Base-by-base conservation (phyloP, 2,113 vertebrate genomes). In the Ranitomeya imitator region DNA sequence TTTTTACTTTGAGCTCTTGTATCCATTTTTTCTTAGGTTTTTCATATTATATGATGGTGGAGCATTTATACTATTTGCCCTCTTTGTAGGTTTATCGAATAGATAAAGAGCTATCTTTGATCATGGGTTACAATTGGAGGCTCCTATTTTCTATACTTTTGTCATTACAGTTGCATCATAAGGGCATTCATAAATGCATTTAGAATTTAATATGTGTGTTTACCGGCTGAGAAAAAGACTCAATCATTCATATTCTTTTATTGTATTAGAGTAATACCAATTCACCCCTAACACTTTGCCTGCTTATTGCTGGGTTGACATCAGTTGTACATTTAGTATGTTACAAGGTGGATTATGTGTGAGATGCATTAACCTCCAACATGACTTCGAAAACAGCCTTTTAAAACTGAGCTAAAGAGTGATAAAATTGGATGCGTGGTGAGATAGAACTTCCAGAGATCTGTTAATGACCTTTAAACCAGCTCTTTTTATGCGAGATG, bases 301-400 rank as follows among this genome's bases (percentile, higher is more conserved):
- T 78, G 67, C 14, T 59, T 59, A 59, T 90, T 90, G 80, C 86
- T 87, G 89, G 89, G 78, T 88, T 91, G 91, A 92, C 92, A 93
- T 92, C 92, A 90, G 91, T 85, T 93, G 92, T 90, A 83, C 91
- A 89, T 92, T 92, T 91, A 93, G 91, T 91, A 91, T 92, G 92
- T 86, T 60, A 92, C 88, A 88, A 89, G 91, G 90, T 88, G 90
- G 93, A 94, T 93, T 93, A 92, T 93, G 91, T 92, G 91, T 61
- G 3, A 92, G 93, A 93, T 91, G 91, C 92, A 93, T 94, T 94
- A 94, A 93, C 92, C 93, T 94, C 92, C 91, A 90, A 92, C 90
- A 91, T 91, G 90, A 91, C 26, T 91, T 69, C 92, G 93, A 92
- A 91, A 92, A 94, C 86, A 92, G 90, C 90, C 93, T 93, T 93